Base-by-base conservation (phyloP, 2,797 vertebrate genomes). In the Poecilia wingei region DNA sequence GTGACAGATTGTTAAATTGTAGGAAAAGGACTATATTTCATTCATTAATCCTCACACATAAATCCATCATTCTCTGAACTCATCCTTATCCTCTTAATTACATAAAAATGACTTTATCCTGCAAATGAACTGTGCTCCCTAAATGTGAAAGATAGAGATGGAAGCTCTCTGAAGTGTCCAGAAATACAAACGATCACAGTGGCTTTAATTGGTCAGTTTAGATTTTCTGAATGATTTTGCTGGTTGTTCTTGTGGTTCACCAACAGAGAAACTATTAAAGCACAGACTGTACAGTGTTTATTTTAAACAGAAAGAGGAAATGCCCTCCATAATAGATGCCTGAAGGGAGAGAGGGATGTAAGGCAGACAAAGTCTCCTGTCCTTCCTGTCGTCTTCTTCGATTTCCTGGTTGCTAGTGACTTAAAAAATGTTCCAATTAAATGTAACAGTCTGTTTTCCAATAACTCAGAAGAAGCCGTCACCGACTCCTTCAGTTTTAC, bases 351-450 rank as follows among this genome's bases (percentile, higher is more conserved):
- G 46, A 82, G 73, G 68, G 85, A 79, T 76, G 64, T 77, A 77
- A 79, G 74, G 73, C 83, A 83, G 83, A 85, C 83, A 82, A 82
- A 74, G 88, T 88, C 86, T 85, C 74, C 75, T 81, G 84, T 83
- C 87, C 79, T 88, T 92, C 88, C 86, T 90, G 88, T 90, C 86
- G 84, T 90, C 81, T 74, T 81, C 70, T 85, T 64, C 68, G 59
- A 18, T 83, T 88, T 91, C 85, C 88, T 77, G 70, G 1, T 39
- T 20, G 77, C 89, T 91, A 89, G 75, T n/a, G 72, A 81, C 75
- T 86, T 79, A 46, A 69, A 79, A 89, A 81, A 84, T 79, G 64
- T 69, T 75, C 76, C 75, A 76, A 53, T 43, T 72, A 74, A 47
- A 46, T 79, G n/a, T 33, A 74, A 59, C 78, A 74, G 72, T 51